Evolutionary conservation across 37 sponge, comb jelly and placozoan species (phyloP).

Genomic region (Beroe forskalii): DNA sequence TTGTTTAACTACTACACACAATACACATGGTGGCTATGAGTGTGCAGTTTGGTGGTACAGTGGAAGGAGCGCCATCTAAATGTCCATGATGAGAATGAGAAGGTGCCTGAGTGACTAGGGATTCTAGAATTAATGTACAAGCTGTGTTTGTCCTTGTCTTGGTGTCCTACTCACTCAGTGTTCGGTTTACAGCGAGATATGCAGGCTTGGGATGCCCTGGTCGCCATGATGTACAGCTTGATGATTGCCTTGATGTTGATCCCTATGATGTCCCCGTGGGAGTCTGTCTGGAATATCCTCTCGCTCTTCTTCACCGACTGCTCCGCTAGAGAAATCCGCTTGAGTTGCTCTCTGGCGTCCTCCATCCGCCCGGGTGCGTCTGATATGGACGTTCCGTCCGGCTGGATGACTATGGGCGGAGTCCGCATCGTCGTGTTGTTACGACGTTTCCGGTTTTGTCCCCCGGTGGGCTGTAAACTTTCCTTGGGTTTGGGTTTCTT

Average conservation of each 20-base stretch:
- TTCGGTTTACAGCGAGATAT: neutral
- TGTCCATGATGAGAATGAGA: too few species aligned
- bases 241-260: slow-evolving; percentile 52
- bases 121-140: too few species aligned
- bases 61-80: too few species aligned
- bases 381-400: neutral
- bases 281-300: slow-evolving; percentile 55
- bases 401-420: slow-evolving; percentile 13
- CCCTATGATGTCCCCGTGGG: slow-evolving; percentile 27
- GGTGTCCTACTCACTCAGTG: neutral
- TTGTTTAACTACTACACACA: too few species aligned
- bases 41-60: too few species aligned
- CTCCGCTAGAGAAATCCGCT: slow-evolving; percentile 48
- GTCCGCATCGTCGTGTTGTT: neutral
- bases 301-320: slow-evolving; percentile 36
- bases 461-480: neutral
- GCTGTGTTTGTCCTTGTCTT: too few species aligned
- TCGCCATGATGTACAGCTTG: slow-evolving; percentile 46
- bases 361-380: neutral
- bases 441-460: neutral
- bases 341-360: neutral
- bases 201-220: neutral
- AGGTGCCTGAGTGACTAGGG: too few species aligned
- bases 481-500: slow-evolving; percentile 10
- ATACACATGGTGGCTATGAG: too few species aligned